Evolutionary conservation across 2,888 invertebrate species (phyloP).

Genomic region (Drosophila mulleri): DNA sequence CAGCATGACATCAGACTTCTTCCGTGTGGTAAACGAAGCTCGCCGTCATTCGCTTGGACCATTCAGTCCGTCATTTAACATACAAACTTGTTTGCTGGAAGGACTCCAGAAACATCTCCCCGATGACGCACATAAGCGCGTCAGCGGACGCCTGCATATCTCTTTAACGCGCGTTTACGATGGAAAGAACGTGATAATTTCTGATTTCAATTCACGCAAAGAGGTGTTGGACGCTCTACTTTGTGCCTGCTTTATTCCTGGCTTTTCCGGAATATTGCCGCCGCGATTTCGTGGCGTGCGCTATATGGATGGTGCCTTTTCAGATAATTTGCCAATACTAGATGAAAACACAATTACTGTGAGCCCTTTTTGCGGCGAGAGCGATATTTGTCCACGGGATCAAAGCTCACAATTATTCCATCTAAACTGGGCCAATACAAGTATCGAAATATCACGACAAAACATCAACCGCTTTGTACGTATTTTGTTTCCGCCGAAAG

Average conservation of each 20-base stretch:
- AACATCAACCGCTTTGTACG: conserved; percentile 97
- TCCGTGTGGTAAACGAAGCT: conserved; percentile 95
- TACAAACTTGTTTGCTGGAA: conserved; percentile 94
- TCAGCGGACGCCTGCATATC: conserved; percentile 95
- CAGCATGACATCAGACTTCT: conserved; percentile 92
- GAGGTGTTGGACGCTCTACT: conserved; percentile 96
- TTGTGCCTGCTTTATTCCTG: conserved; percentile 97
- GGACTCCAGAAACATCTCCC: conserved; percentile 94
- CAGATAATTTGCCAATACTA: conserved; percentile 95
- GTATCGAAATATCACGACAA: conserved; percentile 95
- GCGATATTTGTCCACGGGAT: conserved; percentile 97
- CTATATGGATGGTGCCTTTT: conserved; percentile 98
- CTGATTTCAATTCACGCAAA: conserved; percentile 95
- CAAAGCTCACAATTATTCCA: conserved; percentile 94
- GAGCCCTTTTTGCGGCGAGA: conserved; percentile 98
- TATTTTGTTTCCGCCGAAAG: conserved; percentile 97
- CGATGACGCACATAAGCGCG: conserved; percentile 94
- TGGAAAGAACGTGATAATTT: conserved; percentile 97
- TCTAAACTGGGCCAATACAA: conserved; percentile 94
- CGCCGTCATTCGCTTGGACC: conserved; percentile 95
- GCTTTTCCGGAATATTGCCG: conserved; percentile 96
- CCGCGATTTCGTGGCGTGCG: conserved; percentile 94
- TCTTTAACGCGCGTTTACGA: conserved; percentile 97
- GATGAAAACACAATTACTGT: conserved; percentile 98
- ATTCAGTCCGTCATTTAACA: conserved; percentile 97